Evolutionary conservation across 2,113 vertebrate species (phyloP).

Genomic region (Mormoops blainvillei): DNA sequence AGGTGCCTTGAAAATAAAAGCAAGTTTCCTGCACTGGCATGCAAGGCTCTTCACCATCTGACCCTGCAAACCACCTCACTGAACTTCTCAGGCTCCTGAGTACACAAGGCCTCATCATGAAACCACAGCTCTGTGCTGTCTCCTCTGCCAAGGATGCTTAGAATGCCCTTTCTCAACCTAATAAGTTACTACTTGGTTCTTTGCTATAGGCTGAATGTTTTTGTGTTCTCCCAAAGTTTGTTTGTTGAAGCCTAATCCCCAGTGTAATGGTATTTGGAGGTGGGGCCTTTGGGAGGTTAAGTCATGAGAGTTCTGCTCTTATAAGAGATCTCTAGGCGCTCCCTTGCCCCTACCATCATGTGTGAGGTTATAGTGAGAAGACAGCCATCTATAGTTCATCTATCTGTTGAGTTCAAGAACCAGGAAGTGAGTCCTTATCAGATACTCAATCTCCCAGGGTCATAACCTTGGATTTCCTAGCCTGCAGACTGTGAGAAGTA

Average conservation of each 20-base stretch:
- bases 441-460: background rate
- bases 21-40: background rate
- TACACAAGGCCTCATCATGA: background rate
- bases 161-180: background rate
- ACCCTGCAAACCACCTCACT: background rate
- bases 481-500: background rate
- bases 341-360: background rate
- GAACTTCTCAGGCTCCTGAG: background rate
- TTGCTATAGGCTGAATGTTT: background rate
- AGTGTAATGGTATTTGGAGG: background rate
- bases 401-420: too few relatives aligned
- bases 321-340: background rate
- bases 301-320: background rate
- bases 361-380: background rate
- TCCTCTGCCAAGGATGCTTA: background rate
- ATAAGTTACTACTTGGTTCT: background rate
- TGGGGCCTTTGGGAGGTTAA: background rate
- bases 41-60: background rate
- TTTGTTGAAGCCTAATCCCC: background rate
- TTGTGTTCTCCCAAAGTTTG: background rate
- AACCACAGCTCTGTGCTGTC: background rate
- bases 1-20: background rate
- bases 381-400: accelerated
- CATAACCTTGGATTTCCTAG: background rate
- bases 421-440: background rate